Evolutionary conservation across 1,140 invertebrate species (phyloP).

Genomic region (Drosophila santomea): DNA sequence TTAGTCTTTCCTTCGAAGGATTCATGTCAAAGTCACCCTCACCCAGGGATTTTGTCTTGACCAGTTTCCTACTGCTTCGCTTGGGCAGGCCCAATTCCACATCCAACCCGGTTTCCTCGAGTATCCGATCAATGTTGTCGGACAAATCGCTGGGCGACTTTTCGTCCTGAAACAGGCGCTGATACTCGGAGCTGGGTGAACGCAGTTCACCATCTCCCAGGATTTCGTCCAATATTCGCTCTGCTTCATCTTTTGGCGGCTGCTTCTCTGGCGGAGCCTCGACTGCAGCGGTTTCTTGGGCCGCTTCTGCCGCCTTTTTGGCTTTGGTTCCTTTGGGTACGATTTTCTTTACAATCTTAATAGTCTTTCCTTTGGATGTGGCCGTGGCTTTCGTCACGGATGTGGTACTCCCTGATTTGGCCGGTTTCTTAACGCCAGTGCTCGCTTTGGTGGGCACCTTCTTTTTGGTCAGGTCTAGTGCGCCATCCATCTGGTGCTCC

Average conservation of each 20-base stretch:
- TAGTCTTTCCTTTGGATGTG: slow-evolving; percentile 57
- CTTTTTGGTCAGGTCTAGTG: slow-evolving; percentile 74
- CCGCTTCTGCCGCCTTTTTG: slow-evolving; percentile 65
- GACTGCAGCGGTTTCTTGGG: slow-evolving; percentile 5
- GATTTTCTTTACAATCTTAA: slow-evolving; percentile 79
- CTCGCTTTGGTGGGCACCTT: slow-evolving; percentile 45
- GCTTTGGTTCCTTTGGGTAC: slow-evolving; percentile 76
- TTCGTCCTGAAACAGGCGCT: slow-evolving; percentile 75
- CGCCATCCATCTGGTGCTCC: slow-evolving; percentile 81
- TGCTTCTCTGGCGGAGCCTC: background rate
- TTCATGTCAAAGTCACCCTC: slow-evolving; percentile 69
- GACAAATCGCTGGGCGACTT: slow-evolving; percentile 82
- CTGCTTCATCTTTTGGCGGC: slow-evolving; percentile 65
- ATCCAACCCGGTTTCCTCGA: slow-evolving; percentile 73
- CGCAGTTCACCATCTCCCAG: slow-evolving; percentile 57
- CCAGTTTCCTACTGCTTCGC: slow-evolving; percentile 65
- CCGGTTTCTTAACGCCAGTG: slow-evolving; percentile 21
- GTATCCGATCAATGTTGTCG: slow-evolving; percentile 78
- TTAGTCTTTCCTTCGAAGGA: slow-evolving; percentile 38
- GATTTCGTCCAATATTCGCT: slow-evolving; percentile 76
- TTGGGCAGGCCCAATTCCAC: slow-evolving; percentile 68
- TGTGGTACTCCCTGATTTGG: slow-evolving; percentile 19
- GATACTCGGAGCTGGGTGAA: slow-evolving; percentile 78
- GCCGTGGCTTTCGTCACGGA: slow-evolving; percentile 40
- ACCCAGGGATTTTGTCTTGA: slow-evolving; percentile 76